A percentile compares a stretch with the other conserved stretches of the same genome.
Conservation (phyloP, 2,797 vertebrate genomes). For the Austrolebias charrua region DNA sequence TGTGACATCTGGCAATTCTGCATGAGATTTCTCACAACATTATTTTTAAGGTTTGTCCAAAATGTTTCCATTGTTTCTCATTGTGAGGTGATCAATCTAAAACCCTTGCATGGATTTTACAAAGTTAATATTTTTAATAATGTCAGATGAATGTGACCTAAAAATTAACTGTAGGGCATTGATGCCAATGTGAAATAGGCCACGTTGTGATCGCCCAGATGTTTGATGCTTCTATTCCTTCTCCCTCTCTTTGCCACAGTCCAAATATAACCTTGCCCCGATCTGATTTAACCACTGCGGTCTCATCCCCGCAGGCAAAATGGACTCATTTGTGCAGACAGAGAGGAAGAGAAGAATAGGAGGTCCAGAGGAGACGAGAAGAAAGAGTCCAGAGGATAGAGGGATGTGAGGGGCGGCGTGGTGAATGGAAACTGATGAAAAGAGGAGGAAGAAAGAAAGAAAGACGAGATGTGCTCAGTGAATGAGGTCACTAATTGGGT, state of each 20-base stretch:
- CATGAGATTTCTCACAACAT: no score
- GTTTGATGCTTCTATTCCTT: conserved; percentile 51
- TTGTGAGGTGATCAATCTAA: no score
- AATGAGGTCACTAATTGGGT: conserved; percentile 75
- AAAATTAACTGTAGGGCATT: conserved; percentile 55
- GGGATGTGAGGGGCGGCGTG: conserved; percentile 15
- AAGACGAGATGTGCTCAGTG: conserved; percentile 48
- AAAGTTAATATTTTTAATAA: conserved; percentile 54
- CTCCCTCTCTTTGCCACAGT: conserved; percentile 39
- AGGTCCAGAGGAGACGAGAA: conserved; percentile 42
- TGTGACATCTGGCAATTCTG: no score
- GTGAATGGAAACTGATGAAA: conserved; percentile 52
- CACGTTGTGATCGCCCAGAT: conserved; percentile 65
- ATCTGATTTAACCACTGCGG: conserved; percentile 66
- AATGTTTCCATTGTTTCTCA: no score
- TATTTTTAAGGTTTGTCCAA: no score
- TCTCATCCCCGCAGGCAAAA: conserved; percentile 62
- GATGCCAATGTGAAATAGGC: conserved; percentile 71
- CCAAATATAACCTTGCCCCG: conserved; percentile 76
- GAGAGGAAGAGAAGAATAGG: conserved; percentile 38
- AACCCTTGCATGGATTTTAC: conserved; percentile 35
- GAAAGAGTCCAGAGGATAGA: conserved; percentile 31
- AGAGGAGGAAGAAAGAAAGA: conserved; percentile 15
- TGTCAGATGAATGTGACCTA: conserved; percentile 30
- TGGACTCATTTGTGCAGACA: conserved; percentile 62